Percentiles rank a stretch among this genome's conserved stretches.
phyloP scores from a whole-genome alignment of 2,113 vertebrate genomes.

The Cariama cristata region DNA sequence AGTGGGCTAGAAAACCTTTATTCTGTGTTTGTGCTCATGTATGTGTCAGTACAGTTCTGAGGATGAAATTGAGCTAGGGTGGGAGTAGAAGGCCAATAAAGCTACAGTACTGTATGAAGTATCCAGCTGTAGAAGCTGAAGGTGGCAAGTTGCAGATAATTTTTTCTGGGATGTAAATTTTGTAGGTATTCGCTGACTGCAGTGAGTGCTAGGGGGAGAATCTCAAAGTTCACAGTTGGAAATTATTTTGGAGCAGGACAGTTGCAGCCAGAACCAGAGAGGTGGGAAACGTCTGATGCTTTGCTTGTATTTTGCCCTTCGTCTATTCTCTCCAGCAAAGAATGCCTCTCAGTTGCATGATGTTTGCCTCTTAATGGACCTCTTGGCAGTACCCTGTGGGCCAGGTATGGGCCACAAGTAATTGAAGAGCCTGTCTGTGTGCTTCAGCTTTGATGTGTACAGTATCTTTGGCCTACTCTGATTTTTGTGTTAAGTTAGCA shows the following conservation, averaged over 20 bases:
- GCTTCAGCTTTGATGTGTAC: background rate
- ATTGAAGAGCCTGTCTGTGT: background rate
- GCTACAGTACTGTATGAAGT: background rate
- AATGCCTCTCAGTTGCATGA: background rate
- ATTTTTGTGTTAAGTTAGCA: background rate
- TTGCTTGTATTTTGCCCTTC: background rate
- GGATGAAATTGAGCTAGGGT: background rate
- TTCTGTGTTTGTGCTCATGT: background rate
- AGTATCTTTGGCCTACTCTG: background rate
- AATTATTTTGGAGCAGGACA: background rate
- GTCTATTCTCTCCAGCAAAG: background rate
- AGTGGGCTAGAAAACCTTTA: background rate
- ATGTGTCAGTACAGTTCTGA: background rate
- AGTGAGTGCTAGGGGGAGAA: background rate
- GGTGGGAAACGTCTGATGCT: background rate
- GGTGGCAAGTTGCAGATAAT: background rate
- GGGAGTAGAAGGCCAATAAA: background rate
- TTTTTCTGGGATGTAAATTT: background rate
- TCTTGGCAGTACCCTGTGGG: background rate
- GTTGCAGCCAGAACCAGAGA: background rate
- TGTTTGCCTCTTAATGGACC: background rate
- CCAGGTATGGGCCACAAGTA: background rate
- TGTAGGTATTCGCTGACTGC: background rate
- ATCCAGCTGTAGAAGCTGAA: background rate
- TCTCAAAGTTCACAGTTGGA: background rate